Evolutionary conservation across 2,888 invertebrate species (phyloP), one percentile per base, ranked within the genome.

Genomic region (Allophyes oxyacanthae): DNA sequence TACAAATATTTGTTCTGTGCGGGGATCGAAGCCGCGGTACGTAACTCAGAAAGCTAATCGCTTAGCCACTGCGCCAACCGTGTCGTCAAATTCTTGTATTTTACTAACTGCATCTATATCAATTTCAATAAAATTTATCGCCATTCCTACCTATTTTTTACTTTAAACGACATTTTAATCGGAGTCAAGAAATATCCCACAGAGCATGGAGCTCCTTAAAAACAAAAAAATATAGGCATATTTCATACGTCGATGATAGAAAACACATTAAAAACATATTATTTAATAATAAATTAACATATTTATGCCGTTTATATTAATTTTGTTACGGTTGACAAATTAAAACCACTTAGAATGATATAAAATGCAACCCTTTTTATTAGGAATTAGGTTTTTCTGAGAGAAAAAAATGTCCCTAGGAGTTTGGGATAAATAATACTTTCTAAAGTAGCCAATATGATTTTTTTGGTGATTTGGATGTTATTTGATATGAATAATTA

Each of bases 271-370:
- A 71, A 64, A 69, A 74, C 74, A 64, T 64, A 65, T 67, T 68
- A 72, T 74, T 74, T 73, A 64, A 51, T 57, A 61, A 26, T 59
- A 61, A 65, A 87, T 89, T 88, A 85, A 56, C 87, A 90, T 89
- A 86, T 84, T 77, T 79, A 57, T 67, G 64, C 60, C 74, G 77
- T 88, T 73, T 58, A 77, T 86, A 81, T 83, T 76, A 80, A 84
- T 86, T 86, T 85, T 62, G 90, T 78, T 78, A 83, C 80, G 89
- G 79, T 78, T 90, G 88, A 91, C 90, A 90, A 90, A 91, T 91
- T 86, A 82, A 83, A 82, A 77, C 75, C 77, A 78, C 72, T 88
- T 87, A 84, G 80, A 80, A 62, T 78, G 72, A 78, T 74, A 78
- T 84, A 82, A 73, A 76, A 72, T 42, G 52, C 26, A 73, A 68